Percentiles rank a stretch among this genome's conserved stretches.
These are phyloP conservation scores for Hirundichthys speculiger DNA, from an alignment of 2,113 vertebrate genomes.

Conservation along the genomic window DNA sequence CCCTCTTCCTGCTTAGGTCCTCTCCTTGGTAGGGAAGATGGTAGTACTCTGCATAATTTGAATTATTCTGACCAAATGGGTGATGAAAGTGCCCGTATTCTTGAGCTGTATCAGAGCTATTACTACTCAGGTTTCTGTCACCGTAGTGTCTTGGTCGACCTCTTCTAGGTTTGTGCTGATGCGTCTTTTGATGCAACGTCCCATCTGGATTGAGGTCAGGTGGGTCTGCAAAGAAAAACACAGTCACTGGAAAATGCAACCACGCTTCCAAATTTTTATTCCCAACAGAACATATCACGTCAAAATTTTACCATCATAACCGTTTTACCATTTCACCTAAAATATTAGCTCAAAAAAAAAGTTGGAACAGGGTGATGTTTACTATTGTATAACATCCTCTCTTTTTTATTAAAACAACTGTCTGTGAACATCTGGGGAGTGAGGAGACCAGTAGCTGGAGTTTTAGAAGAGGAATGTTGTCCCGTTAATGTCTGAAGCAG, in stretches of 20 bases:
- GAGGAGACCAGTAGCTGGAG: too few species aligned
- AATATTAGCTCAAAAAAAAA: too few species aligned
- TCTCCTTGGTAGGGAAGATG: constrained; percentile 64
- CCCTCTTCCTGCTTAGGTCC: constrained; percentile 59
- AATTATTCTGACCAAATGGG: constrained; percentile 32
- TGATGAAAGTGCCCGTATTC: constrained; percentile 63
- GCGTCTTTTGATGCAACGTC: constrained; percentile 75
- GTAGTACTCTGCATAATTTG: constrained; percentile 48
- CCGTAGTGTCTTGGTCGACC: constrained; percentile 79
- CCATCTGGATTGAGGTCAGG: constrained; percentile 83
- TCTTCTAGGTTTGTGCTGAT: constrained; percentile 76
- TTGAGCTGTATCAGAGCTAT: constrained; percentile 63
- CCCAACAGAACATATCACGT: not conserved
- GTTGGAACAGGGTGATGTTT: too few species aligned
- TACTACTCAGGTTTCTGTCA: constrained; percentile 76
- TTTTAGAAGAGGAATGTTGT: too few species aligned
- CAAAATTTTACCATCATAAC: too few species aligned
- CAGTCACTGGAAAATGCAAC: not conserved
- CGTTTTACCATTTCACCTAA: too few species aligned
- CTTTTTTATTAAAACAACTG: too few species aligned
- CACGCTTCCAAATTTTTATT: not conserved
- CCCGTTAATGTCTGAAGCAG: too few species aligned
- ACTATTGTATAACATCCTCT: too few species aligned
- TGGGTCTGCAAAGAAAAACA: constrained; percentile 67
- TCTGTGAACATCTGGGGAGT: too few species aligned